Evolutionary conservation across 2,797 vertebrate genomes (phyloP).

Genomic region (Brachyalestes nurse): DNA sequence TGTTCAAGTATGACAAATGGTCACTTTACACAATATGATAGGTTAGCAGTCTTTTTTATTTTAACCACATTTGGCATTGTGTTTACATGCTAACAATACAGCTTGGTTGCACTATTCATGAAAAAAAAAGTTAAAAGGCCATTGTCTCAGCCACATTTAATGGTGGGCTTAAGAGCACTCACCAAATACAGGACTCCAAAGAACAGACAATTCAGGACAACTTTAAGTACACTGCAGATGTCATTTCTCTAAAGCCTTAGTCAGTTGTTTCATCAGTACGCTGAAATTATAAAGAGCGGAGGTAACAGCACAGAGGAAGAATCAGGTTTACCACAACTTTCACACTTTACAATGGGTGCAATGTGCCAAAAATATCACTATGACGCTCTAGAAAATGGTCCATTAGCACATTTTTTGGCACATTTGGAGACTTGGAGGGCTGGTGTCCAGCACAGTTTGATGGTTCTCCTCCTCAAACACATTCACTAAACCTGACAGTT

Average conservation of each 20-base stretch:
- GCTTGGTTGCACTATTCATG: too few relatives aligned
- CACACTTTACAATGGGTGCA: not conserved
- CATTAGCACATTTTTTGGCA: not conserved
- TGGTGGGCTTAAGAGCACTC: not conserved
- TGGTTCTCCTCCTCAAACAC: too few relatives aligned
- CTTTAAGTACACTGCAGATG: not conserved
- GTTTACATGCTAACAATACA: too few relatives aligned
- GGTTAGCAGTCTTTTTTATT: too few relatives aligned
- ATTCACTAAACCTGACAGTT: too few relatives aligned
- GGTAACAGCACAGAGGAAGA: not conserved
- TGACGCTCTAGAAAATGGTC: too few relatives aligned
- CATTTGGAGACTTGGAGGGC: too few relatives aligned
- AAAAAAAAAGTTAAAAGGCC: too few relatives aligned
- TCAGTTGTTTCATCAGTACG: not conserved
- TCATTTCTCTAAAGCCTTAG: not conserved
- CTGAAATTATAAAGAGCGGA: not conserved
- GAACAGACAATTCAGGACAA: not conserved
- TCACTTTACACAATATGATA: too few relatives aligned
- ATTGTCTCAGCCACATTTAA: not conserved
- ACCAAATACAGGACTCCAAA: not conserved
- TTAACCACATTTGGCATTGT: too few relatives aligned
- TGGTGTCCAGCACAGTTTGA: too few relatives aligned
- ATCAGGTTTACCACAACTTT: not conserved
- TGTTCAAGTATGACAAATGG: too few relatives aligned
- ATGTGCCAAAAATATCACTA: not conserved